phyloP scores from a whole-genome alignment of 1,140 invertebrate genomes.

The Drosophila eugracilis region DNA sequence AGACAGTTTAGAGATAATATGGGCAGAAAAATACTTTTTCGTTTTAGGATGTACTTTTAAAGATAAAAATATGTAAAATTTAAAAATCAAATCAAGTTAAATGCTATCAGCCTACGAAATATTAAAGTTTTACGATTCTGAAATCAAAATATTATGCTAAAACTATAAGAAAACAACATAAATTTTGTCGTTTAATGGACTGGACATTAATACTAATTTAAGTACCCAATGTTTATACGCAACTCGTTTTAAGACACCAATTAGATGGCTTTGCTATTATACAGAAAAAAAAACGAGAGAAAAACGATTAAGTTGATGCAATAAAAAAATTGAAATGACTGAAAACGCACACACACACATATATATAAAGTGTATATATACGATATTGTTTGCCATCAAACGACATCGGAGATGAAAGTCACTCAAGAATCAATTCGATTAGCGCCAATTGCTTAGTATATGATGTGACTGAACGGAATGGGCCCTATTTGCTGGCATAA shows the following conservation, averaged over 20 bases:
- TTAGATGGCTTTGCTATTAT: slow-evolving; percentile 24
- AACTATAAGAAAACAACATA: slow-evolving; percentile 1
- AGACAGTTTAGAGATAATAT: neutral
- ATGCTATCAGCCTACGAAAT: too few relatives aligned
- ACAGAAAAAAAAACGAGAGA: neutral
- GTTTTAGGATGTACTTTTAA: too few relatives aligned
- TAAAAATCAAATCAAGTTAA: too few relatives aligned
- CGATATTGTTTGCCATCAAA: neutral
- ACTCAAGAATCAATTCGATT: slow-evolving; percentile 48
- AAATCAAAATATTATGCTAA: slow-evolving; percentile 2
- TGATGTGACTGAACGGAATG: slow-evolving; percentile 33
- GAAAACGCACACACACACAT: neutral
- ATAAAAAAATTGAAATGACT: slow-evolving; percentile 25
- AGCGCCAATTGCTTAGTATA: slow-evolving; percentile 27
- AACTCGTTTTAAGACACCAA: slow-evolving; percentile 24
- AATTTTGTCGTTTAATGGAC: slow-evolving; percentile 3
- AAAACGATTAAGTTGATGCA: slow-evolving; percentile 19
- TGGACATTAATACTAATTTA: slow-evolving; percentile 19
- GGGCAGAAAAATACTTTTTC: too few relatives aligned
- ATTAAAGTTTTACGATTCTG: too few relatives aligned
- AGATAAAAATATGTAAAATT: too few relatives aligned
- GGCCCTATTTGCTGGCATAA: slow-evolving; percentile 45
- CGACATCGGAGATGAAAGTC: slow-evolving; percentile 11
- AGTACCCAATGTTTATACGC: slow-evolving; percentile 28
- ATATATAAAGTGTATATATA: neutral